Percentiles rank a stretch among this genome's conserved stretches.
These are phyloP conservation scores for Tetragonisca angustula DNA, from an alignment of 2,888 invertebrate species.

Conservation along the genomic window DNA sequence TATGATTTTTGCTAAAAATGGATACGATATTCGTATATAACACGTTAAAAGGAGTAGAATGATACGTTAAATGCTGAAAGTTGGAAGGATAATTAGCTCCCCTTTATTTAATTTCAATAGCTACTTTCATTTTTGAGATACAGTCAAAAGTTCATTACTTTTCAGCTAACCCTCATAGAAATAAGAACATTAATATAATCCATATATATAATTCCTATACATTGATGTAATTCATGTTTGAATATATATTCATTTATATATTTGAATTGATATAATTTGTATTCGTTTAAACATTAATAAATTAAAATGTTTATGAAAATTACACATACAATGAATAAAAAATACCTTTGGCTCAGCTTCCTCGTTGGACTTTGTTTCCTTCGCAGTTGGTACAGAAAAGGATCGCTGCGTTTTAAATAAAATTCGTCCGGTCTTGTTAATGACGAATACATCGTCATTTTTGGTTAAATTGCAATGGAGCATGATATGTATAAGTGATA, in stretches of 20 bases:
- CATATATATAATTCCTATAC: no score
- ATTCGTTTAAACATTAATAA: background rate
- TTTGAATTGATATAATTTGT: background rate
- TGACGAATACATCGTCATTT: constrained; percentile 80
- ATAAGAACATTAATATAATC: no score
- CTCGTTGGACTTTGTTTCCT: constrained; percentile 87
- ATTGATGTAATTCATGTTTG: no score
- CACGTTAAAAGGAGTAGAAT: background rate
- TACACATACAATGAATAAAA: background rate
- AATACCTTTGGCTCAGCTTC: constrained; percentile 84
- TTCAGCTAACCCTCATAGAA: no score
- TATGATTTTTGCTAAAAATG: background rate
- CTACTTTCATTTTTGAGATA: no score
- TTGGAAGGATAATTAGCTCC: background rate
- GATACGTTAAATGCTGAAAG: background rate
- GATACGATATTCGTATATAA: background rate
- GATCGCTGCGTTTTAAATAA: constrained; percentile 96
- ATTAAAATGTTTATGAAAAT: background rate
- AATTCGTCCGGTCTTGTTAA: constrained; percentile 84
- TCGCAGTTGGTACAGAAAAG: constrained; percentile 96
- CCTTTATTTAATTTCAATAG: no score
- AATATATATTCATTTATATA: no score
- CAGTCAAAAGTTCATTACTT: no score
- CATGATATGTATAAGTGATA: constrained; percentile 70
- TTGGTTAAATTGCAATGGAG: constrained; percentile 77